Evolutionary conservation across 2,888 invertebrate species (phyloP), one percentile per base, ranked within the genome.

Genomic region (Andrena praecox): DNA sequence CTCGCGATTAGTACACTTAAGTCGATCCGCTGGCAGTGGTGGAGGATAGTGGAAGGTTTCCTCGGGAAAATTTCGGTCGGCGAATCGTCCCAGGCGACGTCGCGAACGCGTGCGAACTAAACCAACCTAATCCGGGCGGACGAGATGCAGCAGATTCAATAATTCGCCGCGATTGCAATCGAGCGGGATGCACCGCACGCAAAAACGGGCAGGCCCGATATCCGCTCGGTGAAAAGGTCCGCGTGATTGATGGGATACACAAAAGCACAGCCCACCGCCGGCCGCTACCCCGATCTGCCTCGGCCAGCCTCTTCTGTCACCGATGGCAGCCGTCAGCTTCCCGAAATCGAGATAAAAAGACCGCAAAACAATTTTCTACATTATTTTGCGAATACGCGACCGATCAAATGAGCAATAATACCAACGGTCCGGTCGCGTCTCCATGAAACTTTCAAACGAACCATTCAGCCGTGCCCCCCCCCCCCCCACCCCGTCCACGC

Each of bases 161-260:
- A 93, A 93, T 93, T 92, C 90, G 91, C 90, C 90, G 86, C 90
- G 90, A 92, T 92, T 91, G 92, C 90, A 91, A 92, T 92, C 91
- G 91, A 90, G 84, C 86, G 89, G 87, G 89, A 87, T 88, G 88
- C 91, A 88, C 90, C 89, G 89, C 92, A 91, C 88, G 89, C 89
- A 90, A 92, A 92, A 92, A 92, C 89, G 90, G 89, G 84, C 89
- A 86, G 89, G 88, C 88, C 86, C 90, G 90, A 91, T 92, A 91
- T 91, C 90, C 90, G 90, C 82, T 87, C 87, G 90, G 89, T 89
- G 91, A 91, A 91, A 91, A 92, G 90, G 90, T 89, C 89, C 91
- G 89, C 87, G 92, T 93, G 93, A 93, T 93, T 93, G 93, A 93
- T 93, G 93, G 93, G 91, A 92, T 92, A 92, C 90, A 92, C 91